phyloP scores from a whole-genome alignment of 2,113 vertebrate genomes.

The Platichthys flesus region DNA sequence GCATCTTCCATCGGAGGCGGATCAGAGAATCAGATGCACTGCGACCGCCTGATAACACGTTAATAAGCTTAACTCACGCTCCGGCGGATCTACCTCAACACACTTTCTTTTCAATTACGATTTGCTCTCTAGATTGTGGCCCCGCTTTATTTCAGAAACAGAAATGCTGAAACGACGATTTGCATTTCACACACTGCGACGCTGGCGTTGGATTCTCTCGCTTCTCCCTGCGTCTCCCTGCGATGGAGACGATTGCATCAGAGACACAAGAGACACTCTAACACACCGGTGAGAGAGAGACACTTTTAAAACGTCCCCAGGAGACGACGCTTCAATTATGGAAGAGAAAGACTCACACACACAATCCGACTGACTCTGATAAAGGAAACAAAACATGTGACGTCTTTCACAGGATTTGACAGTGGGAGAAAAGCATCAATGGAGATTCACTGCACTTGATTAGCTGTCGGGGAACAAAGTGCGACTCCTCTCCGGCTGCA shows the following conservation, averaged over 20 bases:
- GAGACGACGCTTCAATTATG: constrained; percentile 17
- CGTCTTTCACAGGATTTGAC: not conserved
- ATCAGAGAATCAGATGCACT: constrained; percentile 43
- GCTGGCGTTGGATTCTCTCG: too few relatives aligned
- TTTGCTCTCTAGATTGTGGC: constrained; percentile 44
- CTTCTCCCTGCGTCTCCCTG: too few relatives aligned
- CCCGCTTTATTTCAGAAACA: constrained; percentile 27
- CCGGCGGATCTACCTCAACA: constrained; percentile 52
- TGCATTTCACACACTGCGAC: constrained; percentile 16
- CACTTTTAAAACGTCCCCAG: not conserved
- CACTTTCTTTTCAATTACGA: constrained; percentile 64
- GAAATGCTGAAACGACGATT: constrained; percentile 36
- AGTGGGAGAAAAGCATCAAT: constrained; percentile 14
- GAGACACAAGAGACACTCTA: constrained; percentile 1
- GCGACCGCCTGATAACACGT: constrained; percentile 54
- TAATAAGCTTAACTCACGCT: constrained; percentile 64
- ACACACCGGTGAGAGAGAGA: not conserved
- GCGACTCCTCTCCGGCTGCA: not conserved
- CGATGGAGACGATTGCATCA: too few relatives aligned
- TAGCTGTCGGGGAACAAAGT: constrained; percentile 24
- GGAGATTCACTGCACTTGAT: constrained; percentile 57
- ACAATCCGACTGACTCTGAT: constrained; percentile 37
- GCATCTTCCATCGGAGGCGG: constrained; percentile 29
- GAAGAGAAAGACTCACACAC: constrained; percentile 26
- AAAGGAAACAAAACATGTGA: constrained; percentile 36